A percentile compares a stretch with the other conserved stretches of the same genome.
phyloP scores from a whole-genome alignment of 2,888 invertebrate genomes.

The Drosophila paramelanica region DNA sequence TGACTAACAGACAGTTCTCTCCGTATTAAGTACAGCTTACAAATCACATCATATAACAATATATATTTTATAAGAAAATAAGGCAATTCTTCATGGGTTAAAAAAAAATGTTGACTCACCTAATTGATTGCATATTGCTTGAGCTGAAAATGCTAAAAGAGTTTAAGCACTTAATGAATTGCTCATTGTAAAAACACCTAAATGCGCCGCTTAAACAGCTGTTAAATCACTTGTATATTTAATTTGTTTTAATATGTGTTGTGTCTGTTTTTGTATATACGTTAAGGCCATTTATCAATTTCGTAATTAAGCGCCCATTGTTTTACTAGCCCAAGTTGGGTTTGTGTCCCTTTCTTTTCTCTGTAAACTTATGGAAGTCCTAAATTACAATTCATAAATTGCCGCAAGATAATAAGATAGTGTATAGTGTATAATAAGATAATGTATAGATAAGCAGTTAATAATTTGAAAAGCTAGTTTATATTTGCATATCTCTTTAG shows the following conservation, averaged over 20 bases:
- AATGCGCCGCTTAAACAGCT: background rate
- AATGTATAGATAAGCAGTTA: background rate
- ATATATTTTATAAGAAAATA: too few relatives aligned
- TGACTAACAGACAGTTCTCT: too few relatives aligned
- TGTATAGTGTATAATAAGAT: background rate
- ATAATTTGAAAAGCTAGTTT: background rate
- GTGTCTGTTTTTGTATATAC: background rate
- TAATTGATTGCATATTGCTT: background rate
- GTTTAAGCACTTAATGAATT: background rate
- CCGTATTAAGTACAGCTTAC: too few relatives aligned
- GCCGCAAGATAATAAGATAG: background rate
- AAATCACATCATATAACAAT: too few relatives aligned
- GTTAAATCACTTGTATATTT: background rate
- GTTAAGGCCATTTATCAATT: background rate
- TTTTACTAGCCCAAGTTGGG: background rate
- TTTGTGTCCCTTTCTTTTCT: background rate
- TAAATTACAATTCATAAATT: background rate
- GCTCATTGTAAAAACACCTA: background rate
- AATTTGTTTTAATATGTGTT: background rate
- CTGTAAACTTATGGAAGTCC: background rate
- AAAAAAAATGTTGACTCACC: too few relatives aligned
- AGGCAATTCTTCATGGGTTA: too few relatives aligned
- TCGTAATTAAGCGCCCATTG: background rate
- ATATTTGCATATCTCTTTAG: too few relatives aligned
- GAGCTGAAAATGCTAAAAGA: background rate